Evolutionary conservation across 2,797 vertebrate species (phyloP).

Genomic region (Takifugu rubripes): DNA sequence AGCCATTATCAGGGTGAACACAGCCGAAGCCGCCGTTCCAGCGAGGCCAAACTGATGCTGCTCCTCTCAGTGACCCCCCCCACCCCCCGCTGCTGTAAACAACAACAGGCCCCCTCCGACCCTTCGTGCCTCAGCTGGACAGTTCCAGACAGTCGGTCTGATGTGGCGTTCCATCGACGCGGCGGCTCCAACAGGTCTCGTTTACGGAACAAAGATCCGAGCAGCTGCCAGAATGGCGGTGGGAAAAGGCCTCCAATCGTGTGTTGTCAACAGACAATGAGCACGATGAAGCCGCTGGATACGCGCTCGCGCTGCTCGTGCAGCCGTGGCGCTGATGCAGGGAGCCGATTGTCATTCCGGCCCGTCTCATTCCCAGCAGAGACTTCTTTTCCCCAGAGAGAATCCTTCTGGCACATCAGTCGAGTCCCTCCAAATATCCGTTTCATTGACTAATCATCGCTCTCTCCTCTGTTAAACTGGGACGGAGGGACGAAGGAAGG

Average conservation of each 20-base stretch:
- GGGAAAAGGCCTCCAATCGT: conserved; percentile 25
- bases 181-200: conserved; percentile 53
- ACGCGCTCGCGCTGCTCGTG: no score
- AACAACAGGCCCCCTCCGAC: conserved; percentile 25
- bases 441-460: conserved; percentile 12
- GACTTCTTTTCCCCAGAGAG: background rate
- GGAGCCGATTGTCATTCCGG: background rate
- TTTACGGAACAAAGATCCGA: conserved; percentile 54
- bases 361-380: background rate
- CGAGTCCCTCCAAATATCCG: conserved; percentile 5
- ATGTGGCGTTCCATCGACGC: conserved; percentile 47
- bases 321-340: no score
- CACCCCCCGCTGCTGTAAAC: background rate
- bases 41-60: no score
- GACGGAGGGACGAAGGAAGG: no score
- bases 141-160: conserved; percentile 55
- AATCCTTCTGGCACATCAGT: no score
- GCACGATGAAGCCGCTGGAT: no score
- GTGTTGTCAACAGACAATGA: conserved; percentile 19
- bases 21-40: no score
- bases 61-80: no score
- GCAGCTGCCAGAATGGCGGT: conserved; percentile 38
- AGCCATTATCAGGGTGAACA: no score
- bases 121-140: conserved; percentile 47
- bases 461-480: conserved; percentile 6